These are phyloP conservation scores for Apamea monoglypha DNA, from an alignment of 2,888 invertebrate genomes.

Conservation along the genomic window DNA sequence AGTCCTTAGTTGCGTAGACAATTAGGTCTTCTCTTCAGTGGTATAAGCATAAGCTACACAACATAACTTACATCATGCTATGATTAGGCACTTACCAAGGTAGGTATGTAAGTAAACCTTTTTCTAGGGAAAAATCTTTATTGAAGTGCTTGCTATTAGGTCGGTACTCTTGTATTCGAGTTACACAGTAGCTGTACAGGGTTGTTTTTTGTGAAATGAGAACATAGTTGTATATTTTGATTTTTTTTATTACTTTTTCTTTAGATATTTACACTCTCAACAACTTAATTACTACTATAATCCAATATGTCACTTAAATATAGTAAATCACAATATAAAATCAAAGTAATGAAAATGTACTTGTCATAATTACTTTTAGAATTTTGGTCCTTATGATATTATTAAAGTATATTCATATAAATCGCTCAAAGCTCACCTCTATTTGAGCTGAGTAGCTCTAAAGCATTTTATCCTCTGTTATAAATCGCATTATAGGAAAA, in stretches of 20 bases:
- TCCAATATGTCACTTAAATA: constrained; percentile 82
- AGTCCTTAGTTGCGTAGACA: background rate
- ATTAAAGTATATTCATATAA: constrained; percentile 62
- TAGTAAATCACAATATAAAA: constrained; percentile 85
- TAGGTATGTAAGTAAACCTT: background rate
- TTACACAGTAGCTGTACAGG: background rate
- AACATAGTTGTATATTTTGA: constrained; percentile 72
- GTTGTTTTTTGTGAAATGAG: constrained; percentile 44
- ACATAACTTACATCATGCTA: background rate
- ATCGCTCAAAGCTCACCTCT: constrained; percentile 57
- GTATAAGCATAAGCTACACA: background rate
- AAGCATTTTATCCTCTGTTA: constrained; percentile 53
- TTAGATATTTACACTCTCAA: constrained; percentile 85
- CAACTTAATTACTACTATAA: constrained; percentile 79
- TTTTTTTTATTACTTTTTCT: constrained; percentile 82
- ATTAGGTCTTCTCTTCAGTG: background rate
- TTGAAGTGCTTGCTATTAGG: background rate
- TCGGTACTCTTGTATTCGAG: background rate
- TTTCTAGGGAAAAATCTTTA: background rate
- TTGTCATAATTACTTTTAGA: constrained; percentile 76
- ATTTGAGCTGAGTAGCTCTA: constrained; percentile 55
- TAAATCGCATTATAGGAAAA: constrained; percentile 73
- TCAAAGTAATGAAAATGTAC: constrained; percentile 76
- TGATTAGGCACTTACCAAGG: background rate
- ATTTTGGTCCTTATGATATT: constrained; percentile 76